Percentiles rank a stretch among this genome's conserved stretches.
Conservation (phyloP, 1,140 invertebrate genomes). For the Drosophila sturtevanti region DNA sequence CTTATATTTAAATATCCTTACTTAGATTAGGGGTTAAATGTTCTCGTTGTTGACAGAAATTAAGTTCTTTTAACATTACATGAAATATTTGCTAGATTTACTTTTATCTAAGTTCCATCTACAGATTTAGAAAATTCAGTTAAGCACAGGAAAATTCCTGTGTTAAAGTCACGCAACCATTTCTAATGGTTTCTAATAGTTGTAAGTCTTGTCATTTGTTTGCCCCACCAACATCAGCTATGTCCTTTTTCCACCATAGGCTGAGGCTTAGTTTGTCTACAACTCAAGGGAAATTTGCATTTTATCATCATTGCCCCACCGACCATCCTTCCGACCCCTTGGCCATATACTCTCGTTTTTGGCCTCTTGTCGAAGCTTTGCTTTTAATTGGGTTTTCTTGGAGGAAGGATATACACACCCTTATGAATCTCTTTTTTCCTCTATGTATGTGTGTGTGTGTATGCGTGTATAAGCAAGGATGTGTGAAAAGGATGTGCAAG, state of each 20-base stretch:
- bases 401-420: slow-evolving; percentile 37
- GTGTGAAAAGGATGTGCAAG: slow-evolving; percentile 21
- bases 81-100: too few species aligned
- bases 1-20: too few species aligned
- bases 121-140: not conserved
- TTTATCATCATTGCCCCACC: slow-evolving; percentile 58
- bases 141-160: not conserved
- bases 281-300: slow-evolving; percentile 78
- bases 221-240: not conserved
- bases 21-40: too few species aligned
- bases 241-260: not conserved
- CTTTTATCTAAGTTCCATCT: too few species aligned
- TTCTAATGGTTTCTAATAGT: slow-evolving; percentile 32
- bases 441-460: not conserved
- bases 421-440: too few species aligned
- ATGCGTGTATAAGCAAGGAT: slow-evolving; percentile 10
- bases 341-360: slow-evolving; percentile 20
- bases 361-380: slow-evolving; percentile 57
- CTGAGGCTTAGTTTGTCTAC: slow-evolving; percentile 17
- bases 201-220: slow-evolving; percentile 44
- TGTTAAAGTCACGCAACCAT: slow-evolving; percentile 7
- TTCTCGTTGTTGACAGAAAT: too few species aligned
- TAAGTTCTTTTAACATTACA: too few species aligned
- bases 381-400: slow-evolving; percentile 77
- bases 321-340: not conserved